These are phyloP conservation scores for Amaurobius ferox DNA, from an alignment of 2,888 invertebrate species.

Conservation along the genomic window DNA sequence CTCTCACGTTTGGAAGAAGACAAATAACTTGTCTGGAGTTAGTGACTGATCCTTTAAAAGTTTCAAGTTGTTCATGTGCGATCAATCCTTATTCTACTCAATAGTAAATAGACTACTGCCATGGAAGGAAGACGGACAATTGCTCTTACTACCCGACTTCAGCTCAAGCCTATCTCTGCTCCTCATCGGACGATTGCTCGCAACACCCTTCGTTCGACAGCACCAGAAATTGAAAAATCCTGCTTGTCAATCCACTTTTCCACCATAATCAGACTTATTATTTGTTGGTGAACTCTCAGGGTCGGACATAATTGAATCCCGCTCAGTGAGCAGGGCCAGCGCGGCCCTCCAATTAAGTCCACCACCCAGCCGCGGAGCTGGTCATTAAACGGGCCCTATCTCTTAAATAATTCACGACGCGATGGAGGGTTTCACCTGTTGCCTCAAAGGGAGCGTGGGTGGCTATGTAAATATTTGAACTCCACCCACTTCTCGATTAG, in stretches of 20 bases:
- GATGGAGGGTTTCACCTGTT: conserved; percentile 55
- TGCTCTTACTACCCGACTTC: too few species aligned
- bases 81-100: too few species aligned
- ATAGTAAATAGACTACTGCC: too few species aligned
- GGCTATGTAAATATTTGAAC: conserved; percentile 71
- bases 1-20: too few species aligned
- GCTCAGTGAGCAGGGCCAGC: neutral
- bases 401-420: conserved; percentile 65
- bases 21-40: too few species aligned
- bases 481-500: conserved; percentile 38
- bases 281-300: conserved; percentile 2
- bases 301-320: conserved; percentile 30
- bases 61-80: too few species aligned
- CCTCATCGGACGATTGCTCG: neutral
- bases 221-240: conserved; percentile 13
- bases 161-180: neutral
- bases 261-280: conserved; percentile 30
- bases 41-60: too few species aligned
- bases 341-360: conserved; percentile 62
- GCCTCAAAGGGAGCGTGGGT: conserved; percentile 47
- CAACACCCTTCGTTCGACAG: conserved; percentile 10
- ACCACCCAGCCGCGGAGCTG: conserved; percentile 41
- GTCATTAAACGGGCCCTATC: conserved; percentile 62
- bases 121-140: too few species aligned
- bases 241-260: conserved; percentile 38